A percentile compares a stretch with the other conserved stretches of the same genome.
phyloP scores from a whole-genome alignment of 2,888 invertebrate genomes.

The Luperina testacea region DNA sequence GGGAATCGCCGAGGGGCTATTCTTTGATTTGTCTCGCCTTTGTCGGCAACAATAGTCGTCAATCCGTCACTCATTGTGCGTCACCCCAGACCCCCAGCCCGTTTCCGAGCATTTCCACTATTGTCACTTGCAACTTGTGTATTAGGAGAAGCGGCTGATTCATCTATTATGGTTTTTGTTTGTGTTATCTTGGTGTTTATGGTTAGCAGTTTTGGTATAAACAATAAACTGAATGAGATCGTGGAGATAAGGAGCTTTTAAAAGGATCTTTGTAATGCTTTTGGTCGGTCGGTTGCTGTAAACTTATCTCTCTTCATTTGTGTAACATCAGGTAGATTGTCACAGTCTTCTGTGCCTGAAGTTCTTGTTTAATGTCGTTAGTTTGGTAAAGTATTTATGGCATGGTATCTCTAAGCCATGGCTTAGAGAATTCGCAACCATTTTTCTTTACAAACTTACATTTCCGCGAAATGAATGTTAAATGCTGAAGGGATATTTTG shows the following conservation, averaged over 20 bases:
- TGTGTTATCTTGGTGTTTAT: conserved; percentile 39
- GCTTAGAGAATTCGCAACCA: background rate
- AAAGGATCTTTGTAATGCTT: conserved; percentile 5
- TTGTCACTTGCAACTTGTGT: conserved; percentile 69
- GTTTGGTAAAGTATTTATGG: background rate
- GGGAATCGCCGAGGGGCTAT: conserved; percentile 65
- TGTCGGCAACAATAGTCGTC: conserved; percentile 74
- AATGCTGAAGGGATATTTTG: background rate
- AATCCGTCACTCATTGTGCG: conserved; percentile 78
- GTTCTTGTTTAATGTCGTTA: background rate
- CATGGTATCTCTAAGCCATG: too few species aligned
- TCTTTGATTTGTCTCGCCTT: conserved; percentile 79
- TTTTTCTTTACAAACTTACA: background rate
- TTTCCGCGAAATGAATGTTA: background rate
- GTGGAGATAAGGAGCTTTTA: conserved; percentile 19
- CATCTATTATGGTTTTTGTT: conserved; percentile 64
- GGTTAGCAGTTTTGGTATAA: conserved; percentile 37
- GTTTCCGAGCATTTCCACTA: conserved; percentile 69
- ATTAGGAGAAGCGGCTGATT: conserved; percentile 58
- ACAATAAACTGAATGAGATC: conserved; percentile 28
- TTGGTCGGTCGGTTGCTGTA: background rate
- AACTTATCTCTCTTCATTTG: conserved; percentile 4
- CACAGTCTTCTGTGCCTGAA: background rate
- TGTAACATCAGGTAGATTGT: background rate
- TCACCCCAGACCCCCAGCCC: conserved; percentile 53